A percentile compares a stretch with the other conserved stretches of the same genome.
Conservation (phyloP, 2,888 invertebrate species). For the Agrochola lota region DNA sequence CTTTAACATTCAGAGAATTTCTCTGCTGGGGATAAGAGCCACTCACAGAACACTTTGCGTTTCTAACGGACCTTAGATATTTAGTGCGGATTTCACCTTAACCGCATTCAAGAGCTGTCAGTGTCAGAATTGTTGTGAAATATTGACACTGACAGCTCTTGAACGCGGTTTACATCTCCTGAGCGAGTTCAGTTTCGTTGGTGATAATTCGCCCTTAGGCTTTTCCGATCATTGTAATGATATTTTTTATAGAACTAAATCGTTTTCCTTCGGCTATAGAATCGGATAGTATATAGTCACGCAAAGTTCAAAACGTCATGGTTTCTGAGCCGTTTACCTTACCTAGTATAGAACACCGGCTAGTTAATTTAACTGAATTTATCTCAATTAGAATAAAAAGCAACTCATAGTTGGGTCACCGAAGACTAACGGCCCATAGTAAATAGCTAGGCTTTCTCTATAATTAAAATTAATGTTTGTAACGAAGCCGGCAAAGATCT, state of each 20-base stretch:
- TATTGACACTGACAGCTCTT: neutral
- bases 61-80: neutral
- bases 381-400: constrained; percentile 29
- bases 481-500: constrained; percentile 5
- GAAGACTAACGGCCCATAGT: neutral
- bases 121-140: neutral
- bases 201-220: neutral
- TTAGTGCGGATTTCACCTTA: neutral
- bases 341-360: neutral
- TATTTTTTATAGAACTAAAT: neutral
- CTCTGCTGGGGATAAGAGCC: constrained; percentile 11
- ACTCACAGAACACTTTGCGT: constrained; percentile 17
- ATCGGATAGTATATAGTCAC: neutral
- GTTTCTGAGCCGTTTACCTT: neutral
- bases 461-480: constrained; percentile 39
- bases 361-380: constrained; percentile 15
- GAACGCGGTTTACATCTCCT: neutral
- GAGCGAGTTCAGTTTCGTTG: neutral
- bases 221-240: neutral
- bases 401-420: constrained; percentile 39
- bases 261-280: neutral
- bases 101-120: neutral
- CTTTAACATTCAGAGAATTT: neutral
- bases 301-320: neutral
- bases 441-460: constrained; percentile 26